Evolutionary conservation across 2,797 vertebrate species (phyloP), one percentile per base, ranked within the genome.

Genomic region (Muscicapa striata): DNA sequence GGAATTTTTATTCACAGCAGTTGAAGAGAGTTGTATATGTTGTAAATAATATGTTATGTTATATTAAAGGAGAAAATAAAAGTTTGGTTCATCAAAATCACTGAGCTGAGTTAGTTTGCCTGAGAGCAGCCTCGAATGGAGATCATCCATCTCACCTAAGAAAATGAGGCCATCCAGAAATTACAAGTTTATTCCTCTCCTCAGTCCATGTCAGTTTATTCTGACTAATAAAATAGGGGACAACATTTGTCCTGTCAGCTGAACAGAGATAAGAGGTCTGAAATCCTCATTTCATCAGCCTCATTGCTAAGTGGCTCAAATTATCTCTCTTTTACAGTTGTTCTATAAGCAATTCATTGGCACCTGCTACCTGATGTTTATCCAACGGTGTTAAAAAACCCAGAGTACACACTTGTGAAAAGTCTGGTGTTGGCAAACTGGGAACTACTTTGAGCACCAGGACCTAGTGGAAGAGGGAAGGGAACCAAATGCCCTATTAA

Each of bases 231-330:
- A 91, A 86, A 86, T 5, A 55, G 29, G 30, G 18, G 76, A 64
- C 59, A 83, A 51, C 57, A 32, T 91, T 91, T 84, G 61, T 58
- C 73, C 87, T 17, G 1, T 46, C 38, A 63, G 34, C 40, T 17
- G 24, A 70, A n/a, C 43, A 68, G 79, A 91, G 66, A 90, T 90
- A 91, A 94, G 69, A 83, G 51, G 30, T 36, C 64, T 64, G 75
- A 89, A 94, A 62, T 64, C 8, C 68, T 78, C 73, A 83, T 94
- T 94, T 94, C 79, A 84, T 89, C 75, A 83, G 27, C 64, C 30
- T 78, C 3, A 0, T 27, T 84, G 54, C 54, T 89, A 87, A 79
- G 84, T 87, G 72, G 43, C 80, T 92, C 68, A 67, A 92, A 94
- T 90, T 86, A 85, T 83, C 16, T 1, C 87, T 73, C 45, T 75